phyloP scores from a whole-genome alignment of 2,113 vertebrate genomes.

The Australoheros scitulus region DNA sequence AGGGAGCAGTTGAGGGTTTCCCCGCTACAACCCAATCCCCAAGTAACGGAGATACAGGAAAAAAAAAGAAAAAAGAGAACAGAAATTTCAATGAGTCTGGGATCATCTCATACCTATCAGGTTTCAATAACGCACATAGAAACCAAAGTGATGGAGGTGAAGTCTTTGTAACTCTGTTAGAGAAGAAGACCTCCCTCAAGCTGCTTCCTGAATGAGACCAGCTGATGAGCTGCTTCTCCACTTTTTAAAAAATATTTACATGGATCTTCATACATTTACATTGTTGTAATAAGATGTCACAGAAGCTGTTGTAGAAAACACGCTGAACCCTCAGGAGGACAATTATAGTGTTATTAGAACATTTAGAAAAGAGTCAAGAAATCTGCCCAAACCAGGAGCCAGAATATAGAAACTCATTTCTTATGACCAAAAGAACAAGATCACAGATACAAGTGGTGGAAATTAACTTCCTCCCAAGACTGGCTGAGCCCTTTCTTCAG shows the following conservation, averaged over 20 bases:
- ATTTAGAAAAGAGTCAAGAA: accelerated
- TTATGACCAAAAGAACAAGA: background rate
- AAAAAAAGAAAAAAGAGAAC: background rate
- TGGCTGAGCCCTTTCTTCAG: no score
- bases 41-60: background rate
- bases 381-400: background rate
- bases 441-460: background rate
- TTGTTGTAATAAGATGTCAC: background rate
- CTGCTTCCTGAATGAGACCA: background rate
- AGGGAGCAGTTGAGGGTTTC: no score
- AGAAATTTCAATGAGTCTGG: accelerated
- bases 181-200: background rate
- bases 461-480: no score
- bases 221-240: background rate
- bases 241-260: background rate
- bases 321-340: accelerated
- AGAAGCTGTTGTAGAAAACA: background rate
- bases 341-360: background rate
- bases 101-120: background rate
- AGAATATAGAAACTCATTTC: accelerated
- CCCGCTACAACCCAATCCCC: no score
- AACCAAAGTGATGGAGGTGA: background rate
- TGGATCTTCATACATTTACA: background rate
- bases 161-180: background rate
- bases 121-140: background rate